phyloP scores from a whole-genome alignment of 2,888 invertebrate genomes.

The Parnassius glacialis region DNA sequence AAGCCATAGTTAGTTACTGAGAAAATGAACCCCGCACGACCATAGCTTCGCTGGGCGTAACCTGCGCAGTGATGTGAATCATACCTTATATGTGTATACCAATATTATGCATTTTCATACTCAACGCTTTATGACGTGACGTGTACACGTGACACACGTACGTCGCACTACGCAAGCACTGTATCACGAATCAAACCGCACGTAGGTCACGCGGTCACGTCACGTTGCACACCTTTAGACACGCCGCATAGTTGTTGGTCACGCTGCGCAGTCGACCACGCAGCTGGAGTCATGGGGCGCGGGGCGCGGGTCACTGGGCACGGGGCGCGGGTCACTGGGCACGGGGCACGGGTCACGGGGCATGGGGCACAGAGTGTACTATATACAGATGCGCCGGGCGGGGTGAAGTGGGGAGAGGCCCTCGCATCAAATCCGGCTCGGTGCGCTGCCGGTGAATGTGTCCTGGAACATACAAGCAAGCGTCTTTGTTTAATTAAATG shows the following conservation, averaged over 20 bases:
- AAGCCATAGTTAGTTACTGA: slow-evolving; percentile 35
- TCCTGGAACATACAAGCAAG: slow-evolving; percentile 48
- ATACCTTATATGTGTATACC: too few relatives aligned
- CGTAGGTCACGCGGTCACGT: not conserved
- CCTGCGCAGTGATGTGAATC: not conserved
- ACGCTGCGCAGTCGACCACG: too few relatives aligned
- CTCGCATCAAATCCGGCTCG: slow-evolving; percentile 72
- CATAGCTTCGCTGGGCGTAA: not conserved
- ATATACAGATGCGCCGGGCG: slow-evolving; percentile 49
- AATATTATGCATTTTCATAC: too few relatives aligned
- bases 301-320: not conserved
- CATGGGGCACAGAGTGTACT: slow-evolving; percentile 44
- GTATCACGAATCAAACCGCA: too few relatives aligned
- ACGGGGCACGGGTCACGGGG: slow-evolving; percentile 1
- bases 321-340: slow-evolving; percentile 11
- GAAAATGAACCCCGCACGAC: slow-evolving; percentile 25
- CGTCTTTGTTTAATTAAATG: not conserved
- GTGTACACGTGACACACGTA: too few relatives aligned
- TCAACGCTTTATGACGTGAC: too few relatives aligned
- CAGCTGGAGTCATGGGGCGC: not conserved
- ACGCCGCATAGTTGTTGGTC: too few relatives aligned
- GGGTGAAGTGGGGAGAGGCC: slow-evolving; percentile 39
- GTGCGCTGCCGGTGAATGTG: slow-evolving; percentile 58
- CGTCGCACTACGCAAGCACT: too few relatives aligned
- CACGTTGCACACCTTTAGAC: too few relatives aligned